Evolutionary conservation across 2,113 vertebrate genomes (phyloP), one percentile per base, ranked within the genome.

Genomic region (Hystrix brachyura): DNA sequence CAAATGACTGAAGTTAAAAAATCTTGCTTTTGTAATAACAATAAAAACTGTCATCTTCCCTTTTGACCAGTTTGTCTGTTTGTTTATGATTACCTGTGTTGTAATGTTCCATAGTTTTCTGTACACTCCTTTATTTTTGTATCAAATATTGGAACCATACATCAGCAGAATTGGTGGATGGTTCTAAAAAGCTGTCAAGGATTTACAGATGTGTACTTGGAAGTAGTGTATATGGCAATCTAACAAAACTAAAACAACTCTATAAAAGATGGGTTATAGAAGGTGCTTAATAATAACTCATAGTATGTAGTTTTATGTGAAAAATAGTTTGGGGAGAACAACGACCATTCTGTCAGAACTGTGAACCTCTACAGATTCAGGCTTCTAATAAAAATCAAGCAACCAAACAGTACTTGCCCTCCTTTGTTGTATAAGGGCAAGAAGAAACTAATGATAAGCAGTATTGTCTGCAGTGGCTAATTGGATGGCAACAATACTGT

Each of bases 11-110:
- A 97, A 97, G 38, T 98, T 87, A n/a, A 95, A 92, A 96, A 72
- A n/a, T 85, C 25, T 94, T 94, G 96, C 96, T 97, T 98, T 98
- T 98, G 97, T 98, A 97, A 93, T 97, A 96, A 97, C 85, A 97
- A 97, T 98, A 97, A 98, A 98, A 94, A 95, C 91, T 97, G 90
- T 97, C 97, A 97, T 95, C 95, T 98, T 96, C 92, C 96, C 95
- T 97, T 98, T 97, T 97, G 85, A 98, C 88, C 85, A 32, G 83
- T 88, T 94, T 97, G 97, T 97, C 82, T 94, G 21, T 97, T 7
- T 96, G 64, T 97, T 97, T 93, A 74, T 90, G 91, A 82, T 88
- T 27, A 86, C 32, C n/a, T 95, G 32, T 90, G 78, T 62, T 82
- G 59, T 85, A 64, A 65, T 46, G 83, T 25, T 53, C 15, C 51